Percentiles rank a stretch among this genome's conserved stretches.
Conservation (phyloP, 2,888 invertebrate species). For the Tenthredo mesomela region DNA sequence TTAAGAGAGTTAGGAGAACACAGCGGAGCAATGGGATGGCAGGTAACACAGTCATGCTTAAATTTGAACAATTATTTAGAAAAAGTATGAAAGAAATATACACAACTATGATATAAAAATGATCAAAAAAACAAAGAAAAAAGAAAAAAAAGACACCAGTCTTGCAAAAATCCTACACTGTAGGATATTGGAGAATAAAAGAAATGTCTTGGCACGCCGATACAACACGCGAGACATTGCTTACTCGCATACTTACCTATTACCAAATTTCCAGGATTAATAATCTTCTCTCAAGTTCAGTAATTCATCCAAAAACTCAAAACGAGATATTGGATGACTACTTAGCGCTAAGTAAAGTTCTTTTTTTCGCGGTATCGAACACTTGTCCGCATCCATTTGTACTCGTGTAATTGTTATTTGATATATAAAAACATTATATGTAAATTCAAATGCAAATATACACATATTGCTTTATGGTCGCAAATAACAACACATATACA, state of each 20-base stretch:
- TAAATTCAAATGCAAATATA: background rate
- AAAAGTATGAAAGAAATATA: background rate
- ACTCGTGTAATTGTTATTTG: background rate
- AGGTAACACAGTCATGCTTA: background rate
- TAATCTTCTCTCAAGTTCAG: background rate
- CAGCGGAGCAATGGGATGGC: background rate
- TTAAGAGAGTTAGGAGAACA: background rate
- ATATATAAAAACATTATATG: background rate
- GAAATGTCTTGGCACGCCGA: constrained; percentile 79
- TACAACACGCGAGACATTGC: constrained; percentile 81
- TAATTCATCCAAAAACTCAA: constrained; percentile 48
- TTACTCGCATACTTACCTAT: constrained; percentile 72
- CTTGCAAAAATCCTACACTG: background rate
- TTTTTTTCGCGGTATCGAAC: background rate
- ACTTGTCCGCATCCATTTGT: background rate
- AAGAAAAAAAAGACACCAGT: background rate
- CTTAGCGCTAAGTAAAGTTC: background rate
- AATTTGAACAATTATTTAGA: background rate
- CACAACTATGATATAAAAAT: background rate
- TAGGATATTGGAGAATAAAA: constrained; percentile 53
- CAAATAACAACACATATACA: constrained; percentile 3
- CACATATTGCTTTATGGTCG: background rate
- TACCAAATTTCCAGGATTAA: background rate
- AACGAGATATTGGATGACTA: constrained; percentile 45
- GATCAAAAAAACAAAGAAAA: background rate